Evolutionary conservation across 2,797 vertebrate species (phyloP).

Genomic region (Myotis myotis): DNA sequence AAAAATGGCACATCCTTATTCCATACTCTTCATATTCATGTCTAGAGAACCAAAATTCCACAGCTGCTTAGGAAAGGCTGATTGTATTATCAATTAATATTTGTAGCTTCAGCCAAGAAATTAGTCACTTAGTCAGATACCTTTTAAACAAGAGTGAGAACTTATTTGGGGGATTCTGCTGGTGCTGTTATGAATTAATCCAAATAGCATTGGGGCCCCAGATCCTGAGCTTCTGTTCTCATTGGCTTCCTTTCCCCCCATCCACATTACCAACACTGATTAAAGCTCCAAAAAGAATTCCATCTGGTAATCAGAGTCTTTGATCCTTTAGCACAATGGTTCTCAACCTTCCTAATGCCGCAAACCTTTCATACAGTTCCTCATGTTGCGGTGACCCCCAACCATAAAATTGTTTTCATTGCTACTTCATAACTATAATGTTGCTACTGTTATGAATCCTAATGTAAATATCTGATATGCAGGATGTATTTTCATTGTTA

Average conservation of each 20-base stretch:
- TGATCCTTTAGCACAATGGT: neutral
- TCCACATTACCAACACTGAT: neutral
- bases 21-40: neutral
- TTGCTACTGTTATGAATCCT: no score
- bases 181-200: neutral
- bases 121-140: neutral
- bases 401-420: no score
- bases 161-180: neutral
- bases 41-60: neutral
- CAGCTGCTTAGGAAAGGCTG: neutral
- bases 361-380: no score
- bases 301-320: neutral
- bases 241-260: neutral
- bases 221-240: neutral
- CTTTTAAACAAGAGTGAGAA: constrained; percentile 33
- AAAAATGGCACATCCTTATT: neutral
- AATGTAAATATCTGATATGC: no score
- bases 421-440: no score
- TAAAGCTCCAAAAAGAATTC: neutral
- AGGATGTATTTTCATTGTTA: no score
- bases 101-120: constrained; percentile 7
- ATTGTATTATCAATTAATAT: neutral
- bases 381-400: no score
- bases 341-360: no score
- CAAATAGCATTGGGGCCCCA: neutral